Evolutionary conservation across 2,113 vertebrate genomes (phyloP), one percentile per base, ranked within the genome.

Genomic region (Nestor notabilis): DNA sequence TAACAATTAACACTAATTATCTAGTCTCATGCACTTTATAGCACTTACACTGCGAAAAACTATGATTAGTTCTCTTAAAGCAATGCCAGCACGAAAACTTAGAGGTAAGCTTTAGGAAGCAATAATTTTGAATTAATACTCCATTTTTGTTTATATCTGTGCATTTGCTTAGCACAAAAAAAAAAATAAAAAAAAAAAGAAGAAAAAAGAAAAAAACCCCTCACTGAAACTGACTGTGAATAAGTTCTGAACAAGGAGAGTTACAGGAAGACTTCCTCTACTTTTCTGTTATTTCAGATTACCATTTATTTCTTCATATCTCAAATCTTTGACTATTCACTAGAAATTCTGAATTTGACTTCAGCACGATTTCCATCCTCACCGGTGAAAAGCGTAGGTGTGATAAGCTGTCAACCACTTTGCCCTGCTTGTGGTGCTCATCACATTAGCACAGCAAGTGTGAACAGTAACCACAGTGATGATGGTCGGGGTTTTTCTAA

Each of bases 291-390:
- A 83, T 24, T 71, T 71, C 53, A 89, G 18, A 35, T 84, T 33
- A 71, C 37, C 1, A 0, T 39, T 89, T 37, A 37, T 68, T 96
- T 81, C 47, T 49, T n/a, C 0, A 0, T 37, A 68, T 64, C 44
- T 81, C 55, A 61, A 71, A 64, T 41, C 33, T 84, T 84, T 69
- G 35, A n/a, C 23, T 92, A 7, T 72, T 94, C 60, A 64, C 69
- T 89, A 65, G 69, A 76, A 92, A 65, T 56, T 75, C 47, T 81
- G 50, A 93, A 93, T 81, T 92, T 90, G 41, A 47, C 29, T 90
- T 60, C 58, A 56, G 71, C 44, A 66, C 78, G 15, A 8, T 35
- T 89, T 75, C 27, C 47, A 75, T 11, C 44, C 49, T 75, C 28
- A 39, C 44, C 49, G 52, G 27, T 25, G 70, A 81, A 35, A 81